These are phyloP conservation scores for Campoplex capitator DNA, from an alignment of 2,888 invertebrate genomes.

Conservation along the genomic window DNA sequence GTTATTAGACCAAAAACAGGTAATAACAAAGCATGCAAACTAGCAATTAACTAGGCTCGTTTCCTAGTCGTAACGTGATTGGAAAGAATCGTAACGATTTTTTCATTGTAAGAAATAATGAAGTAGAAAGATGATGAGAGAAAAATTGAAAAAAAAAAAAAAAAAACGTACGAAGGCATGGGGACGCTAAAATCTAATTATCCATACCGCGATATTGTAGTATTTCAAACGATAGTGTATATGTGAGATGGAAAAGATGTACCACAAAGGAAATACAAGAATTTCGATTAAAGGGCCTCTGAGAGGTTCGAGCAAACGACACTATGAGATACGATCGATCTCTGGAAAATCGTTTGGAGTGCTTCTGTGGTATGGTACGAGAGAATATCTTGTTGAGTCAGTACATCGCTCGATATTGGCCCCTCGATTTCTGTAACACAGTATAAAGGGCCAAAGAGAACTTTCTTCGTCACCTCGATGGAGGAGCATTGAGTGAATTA, in stretches of 20 bases:
- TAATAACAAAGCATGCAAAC: neutral
- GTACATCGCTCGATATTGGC: constrained; percentile 15
- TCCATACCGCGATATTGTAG: neutral
- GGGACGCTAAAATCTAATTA: neutral
- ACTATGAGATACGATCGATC: constrained; percentile 59
- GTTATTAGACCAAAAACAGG: neutral
- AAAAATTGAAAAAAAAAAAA: neutral
- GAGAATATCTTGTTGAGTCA: constrained; percentile 51
- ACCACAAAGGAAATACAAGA: constrained; percentile 52
- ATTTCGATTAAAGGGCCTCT: constrained; percentile 43
- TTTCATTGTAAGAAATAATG: neutral
- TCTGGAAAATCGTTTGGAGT: constrained; percentile 51
- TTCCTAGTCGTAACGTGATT: neutral
- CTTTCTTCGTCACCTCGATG: constrained; percentile 62
- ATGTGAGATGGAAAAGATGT: constrained; percentile 21
- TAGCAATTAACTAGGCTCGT: neutral
- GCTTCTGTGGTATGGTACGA: constrained; percentile 33
- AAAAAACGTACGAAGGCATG: neutral
- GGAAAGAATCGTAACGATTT: neutral
- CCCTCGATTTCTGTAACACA: constrained; percentile 28
- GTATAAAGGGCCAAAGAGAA: constrained; percentile 28
- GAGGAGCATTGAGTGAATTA: constrained; percentile 73
- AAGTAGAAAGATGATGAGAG: neutral
- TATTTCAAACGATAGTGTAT: neutral
- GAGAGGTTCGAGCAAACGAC: constrained; percentile 42